phyloP scores from a whole-genome alignment of 2,797 vertebrate species.

The Pseudotriccus pelzelni region DNA sequence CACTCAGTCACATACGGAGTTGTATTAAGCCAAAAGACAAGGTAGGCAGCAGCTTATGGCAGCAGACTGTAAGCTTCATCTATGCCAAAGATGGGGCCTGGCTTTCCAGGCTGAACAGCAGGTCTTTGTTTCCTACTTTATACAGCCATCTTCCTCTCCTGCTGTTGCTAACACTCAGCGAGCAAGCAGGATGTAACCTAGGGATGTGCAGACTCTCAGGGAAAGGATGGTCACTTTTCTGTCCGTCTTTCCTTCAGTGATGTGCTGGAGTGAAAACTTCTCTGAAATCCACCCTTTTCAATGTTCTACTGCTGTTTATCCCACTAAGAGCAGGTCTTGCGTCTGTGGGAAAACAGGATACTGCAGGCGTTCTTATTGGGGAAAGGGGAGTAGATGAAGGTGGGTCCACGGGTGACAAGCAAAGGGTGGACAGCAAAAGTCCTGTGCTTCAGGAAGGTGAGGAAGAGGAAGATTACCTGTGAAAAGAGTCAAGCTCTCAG shows the following conservation, averaged over 20 bases:
- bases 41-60: constrained; percentile 54
- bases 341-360: background rate
- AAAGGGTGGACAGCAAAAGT: background rate
- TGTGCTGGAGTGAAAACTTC: background rate
- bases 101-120: constrained; percentile 28
- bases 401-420: background rate
- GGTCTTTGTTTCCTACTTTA: constrained; percentile 42
- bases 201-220: background rate
- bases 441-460: background rate
- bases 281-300: background rate
- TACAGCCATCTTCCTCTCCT: background rate
- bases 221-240: background rate
- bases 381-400: background rate
- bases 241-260: background rate
- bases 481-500: background rate
- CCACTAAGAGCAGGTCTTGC: background rate
- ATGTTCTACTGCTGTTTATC: background rate
- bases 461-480: background rate
- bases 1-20: constrained; percentile 46
- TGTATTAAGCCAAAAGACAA: constrained; percentile 53
- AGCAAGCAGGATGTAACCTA: background rate
- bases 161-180: background rate
- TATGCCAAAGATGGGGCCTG: constrained; percentile 20
- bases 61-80: constrained; percentile 30
- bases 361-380: background rate